A percentile compares a stretch with the other conserved stretches of the same genome.
phyloP scores from a whole-genome alignment of 2,113 vertebrate genomes.

The Pteruthius melanotis region DNA sequence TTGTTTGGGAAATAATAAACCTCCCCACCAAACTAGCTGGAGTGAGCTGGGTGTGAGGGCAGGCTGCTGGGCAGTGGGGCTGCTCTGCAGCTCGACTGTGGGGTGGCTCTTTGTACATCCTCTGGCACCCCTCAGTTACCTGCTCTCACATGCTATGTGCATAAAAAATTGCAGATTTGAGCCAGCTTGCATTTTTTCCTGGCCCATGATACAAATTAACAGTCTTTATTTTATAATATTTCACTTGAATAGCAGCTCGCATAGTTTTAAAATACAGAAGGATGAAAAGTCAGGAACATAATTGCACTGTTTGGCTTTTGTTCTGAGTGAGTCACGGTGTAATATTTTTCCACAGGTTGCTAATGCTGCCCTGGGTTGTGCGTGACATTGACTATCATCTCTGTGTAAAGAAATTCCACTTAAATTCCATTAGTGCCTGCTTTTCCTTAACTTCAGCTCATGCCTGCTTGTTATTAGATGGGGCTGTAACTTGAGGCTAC shows the following conservation, averaged over 20 bases:
- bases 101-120: neutral
- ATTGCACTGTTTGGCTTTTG: neutral
- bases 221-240: neutral
- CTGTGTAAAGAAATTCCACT: slow-evolving; percentile 44
- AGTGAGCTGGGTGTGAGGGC: neutral
- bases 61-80: neutral
- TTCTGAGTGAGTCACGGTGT: neutral
- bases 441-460: neutral
- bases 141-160: neutral
- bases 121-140: neutral
- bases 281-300: neutral
- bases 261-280: neutral
- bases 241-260: neutral
- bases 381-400: neutral
- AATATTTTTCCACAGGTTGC: slow-evolving; percentile 18
- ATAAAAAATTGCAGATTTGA: neutral
- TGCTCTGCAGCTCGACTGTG: accelerated
- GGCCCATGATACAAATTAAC: neutral
- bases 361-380: neutral
- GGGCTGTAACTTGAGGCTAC: neutral
- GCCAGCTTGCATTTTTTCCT: neutral
- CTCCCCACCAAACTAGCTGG: neutral
- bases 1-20: neutral
- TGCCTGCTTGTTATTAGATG: neutral
- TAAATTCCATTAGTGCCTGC: slow-evolving; percentile 43